Conservation (phyloP, 2,113 vertebrate genomes). For the Cricetomys ansorgei region DNA sequence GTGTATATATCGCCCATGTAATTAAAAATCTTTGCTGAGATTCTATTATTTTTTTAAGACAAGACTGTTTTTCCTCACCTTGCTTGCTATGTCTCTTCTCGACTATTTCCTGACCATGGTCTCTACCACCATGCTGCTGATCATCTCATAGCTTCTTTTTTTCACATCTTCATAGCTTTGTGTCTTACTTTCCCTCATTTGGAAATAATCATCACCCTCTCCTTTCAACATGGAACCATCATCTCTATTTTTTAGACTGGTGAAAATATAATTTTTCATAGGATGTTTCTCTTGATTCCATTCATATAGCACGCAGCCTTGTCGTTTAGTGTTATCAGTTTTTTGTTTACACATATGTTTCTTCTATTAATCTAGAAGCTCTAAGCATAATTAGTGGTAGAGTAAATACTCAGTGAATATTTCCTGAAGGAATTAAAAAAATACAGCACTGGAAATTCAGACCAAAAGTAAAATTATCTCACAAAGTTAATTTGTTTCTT, state of each 20-base stretch:
- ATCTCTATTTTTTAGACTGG: not conserved
- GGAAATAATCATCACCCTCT: not conserved
- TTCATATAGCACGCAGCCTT: not conserved
- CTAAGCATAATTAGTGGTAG: not conserved
- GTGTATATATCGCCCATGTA: not conserved
- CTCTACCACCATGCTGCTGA: not conserved
- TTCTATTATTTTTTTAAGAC: not conserved
- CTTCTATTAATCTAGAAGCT: not conserved
- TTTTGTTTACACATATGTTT: not conserved
- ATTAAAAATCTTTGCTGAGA: not conserved
- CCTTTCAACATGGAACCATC: not conserved
- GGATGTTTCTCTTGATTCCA: not conserved
- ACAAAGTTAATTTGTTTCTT: not conserved
- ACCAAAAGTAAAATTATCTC: not conserved
- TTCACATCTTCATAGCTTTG: not conserved
- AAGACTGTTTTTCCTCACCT: not conserved
- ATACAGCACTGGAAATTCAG: not conserved
- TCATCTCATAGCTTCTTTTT: too few relatives aligned
- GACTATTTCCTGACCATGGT: not conserved
- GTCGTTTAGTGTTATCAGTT: not conserved
- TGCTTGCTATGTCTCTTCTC: not conserved
- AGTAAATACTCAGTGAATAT: not conserved
- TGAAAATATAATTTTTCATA: not conserved
- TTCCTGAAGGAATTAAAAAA: slow-evolving; percentile 4
- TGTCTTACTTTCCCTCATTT: not conserved